Conservation (phyloP, 2,113 vertebrate species). For the Lasiurus borealis region DNA sequence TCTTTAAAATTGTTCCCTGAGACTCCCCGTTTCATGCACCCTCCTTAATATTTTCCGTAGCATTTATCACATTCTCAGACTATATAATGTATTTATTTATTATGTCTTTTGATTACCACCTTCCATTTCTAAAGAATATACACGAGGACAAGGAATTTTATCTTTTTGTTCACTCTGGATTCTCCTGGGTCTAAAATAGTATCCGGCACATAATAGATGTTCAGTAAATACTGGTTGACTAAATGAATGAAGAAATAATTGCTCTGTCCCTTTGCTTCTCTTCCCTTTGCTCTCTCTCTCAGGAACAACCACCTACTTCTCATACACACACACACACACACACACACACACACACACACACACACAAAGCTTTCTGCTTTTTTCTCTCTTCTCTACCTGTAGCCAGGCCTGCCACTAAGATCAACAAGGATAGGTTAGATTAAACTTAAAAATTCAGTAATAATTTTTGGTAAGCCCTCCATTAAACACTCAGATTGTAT, state of each 20-base stretch:
- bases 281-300: background rate
- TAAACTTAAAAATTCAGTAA: constrained; percentile 14
- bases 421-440: constrained; percentile 7
- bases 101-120: background rate
- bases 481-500: constrained; percentile 20
- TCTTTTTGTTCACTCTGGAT: background rate
- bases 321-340: background rate
- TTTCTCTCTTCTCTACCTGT: background rate
- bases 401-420: background rate
- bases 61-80: background rate
- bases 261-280: background rate
- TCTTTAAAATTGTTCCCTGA: background rate
- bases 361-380: background rate
- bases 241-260: background rate
- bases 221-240: constrained; percentile 2
- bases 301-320: background rate
- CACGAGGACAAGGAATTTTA: background rate
- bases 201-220: background rate
- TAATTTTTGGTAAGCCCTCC: background rate
- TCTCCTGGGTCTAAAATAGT: background rate
- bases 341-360: background rate
- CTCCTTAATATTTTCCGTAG: background rate
- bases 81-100: background rate
- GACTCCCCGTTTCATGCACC: background rate
- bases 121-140: background rate